Base-by-base conservation (phyloP, 2,113 vertebrate species). In the Carassius auratus region DNA sequence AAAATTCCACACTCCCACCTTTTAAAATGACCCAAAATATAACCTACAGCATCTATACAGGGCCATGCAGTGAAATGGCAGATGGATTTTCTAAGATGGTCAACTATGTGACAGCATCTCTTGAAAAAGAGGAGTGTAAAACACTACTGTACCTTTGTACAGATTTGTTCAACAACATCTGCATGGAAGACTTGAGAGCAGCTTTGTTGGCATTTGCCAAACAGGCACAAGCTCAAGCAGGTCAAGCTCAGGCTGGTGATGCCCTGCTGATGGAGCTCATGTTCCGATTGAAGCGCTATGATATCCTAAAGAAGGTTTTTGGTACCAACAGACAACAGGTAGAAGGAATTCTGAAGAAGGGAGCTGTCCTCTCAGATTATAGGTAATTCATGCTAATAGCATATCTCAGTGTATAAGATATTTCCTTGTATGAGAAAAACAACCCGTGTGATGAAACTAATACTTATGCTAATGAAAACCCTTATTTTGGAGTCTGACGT, bases 271-370 rank as follows among this genome's bases (percentile, higher is more conserved):
- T 71, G 74, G 88, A 89, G 52, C 13, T 89, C 14, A 62, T 89
- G 83, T 89, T 87, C 55, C 64, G 76, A 42, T 30, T 89, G 15
- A 89, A 85, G 7, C 88, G 88, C 23, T 89, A 83, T 73, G 88
- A 89, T 69, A 74, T 89, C 36, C 79, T 89, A 19, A 86, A 66
- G 64, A 82, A 36, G 17, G 21, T 83, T 50, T 23, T 87, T 1
- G 78, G 83, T 5, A 87, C 57, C 23, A 85, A 66, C 74, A 77
- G 26, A 50, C 42, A 83, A 71, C 62, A 89, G 33, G 83, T 89
- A 5, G 88, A 89, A 71, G 36, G 21, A 7, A 84, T 33, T 75
- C 55, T 89, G 45, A 55, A 17, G 36, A 64, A 5, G 19, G 75
- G 78, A 33, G 4, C 61, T 2, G 30, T 83, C 48, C 55, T 89